Evolutionary conservation across 2,797 vertebrate species (phyloP).

Genomic region (Ctenopoma multispine): DNA sequence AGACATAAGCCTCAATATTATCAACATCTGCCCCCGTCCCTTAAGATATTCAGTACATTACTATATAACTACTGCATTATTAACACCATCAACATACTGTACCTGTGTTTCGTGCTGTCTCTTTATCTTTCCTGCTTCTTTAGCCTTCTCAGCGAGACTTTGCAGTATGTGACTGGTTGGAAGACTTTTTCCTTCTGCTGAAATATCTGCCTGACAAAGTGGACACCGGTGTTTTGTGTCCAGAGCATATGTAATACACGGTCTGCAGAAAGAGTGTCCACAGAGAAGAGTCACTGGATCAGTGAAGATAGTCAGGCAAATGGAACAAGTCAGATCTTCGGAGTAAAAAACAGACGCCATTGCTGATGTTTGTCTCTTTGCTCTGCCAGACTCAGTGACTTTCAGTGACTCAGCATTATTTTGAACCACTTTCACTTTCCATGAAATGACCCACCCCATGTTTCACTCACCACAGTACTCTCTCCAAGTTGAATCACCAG

Average conservation of each 20-base stretch:
- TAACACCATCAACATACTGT: not conserved
- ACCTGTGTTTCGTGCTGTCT: not conserved
- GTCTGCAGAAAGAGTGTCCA: constrained; percentile 75
- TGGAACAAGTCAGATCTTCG: constrained; percentile 51
- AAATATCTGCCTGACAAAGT: constrained; percentile 44
- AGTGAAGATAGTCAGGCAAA: constrained; percentile 67
- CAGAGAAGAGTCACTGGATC: constrained; percentile 73
- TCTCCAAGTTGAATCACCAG: not conserved
- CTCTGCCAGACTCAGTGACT: not conserved
- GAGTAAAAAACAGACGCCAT: constrained; percentile 36
- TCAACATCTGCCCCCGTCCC: too few species aligned
- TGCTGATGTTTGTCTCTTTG: not conserved
- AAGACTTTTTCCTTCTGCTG: constrained; percentile 35
- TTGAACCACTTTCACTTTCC: constrained; percentile 2
- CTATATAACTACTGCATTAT: not conserved
- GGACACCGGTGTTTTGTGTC: constrained; percentile 54
- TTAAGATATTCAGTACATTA: too few species aligned
- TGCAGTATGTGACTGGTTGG: constrained; percentile 57
- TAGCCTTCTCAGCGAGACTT: constrained; percentile 60
- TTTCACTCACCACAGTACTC: too few species aligned
- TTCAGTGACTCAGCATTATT: too few species aligned
- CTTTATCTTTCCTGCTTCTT: constrained; percentile 32
- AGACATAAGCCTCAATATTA: too few species aligned
- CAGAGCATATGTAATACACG: constrained; percentile 54
- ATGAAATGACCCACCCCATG: constrained; percentile 11